Conservation (phyloP, 2,797 vertebrate genomes). For the Momotus momota region DNA sequence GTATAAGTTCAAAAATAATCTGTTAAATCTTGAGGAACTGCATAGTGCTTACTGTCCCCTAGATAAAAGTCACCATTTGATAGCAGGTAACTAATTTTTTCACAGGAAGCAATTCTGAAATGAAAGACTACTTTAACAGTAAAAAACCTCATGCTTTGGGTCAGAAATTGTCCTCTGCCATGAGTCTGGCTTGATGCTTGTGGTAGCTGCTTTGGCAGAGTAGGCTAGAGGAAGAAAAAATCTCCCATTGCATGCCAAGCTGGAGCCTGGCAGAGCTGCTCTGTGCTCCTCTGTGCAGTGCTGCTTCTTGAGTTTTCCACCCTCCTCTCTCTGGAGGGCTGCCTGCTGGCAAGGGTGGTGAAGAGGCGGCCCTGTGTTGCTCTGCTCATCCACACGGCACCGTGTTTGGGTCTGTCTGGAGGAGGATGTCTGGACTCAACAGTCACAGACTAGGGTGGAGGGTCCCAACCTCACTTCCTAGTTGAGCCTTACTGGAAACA, state of each 20-base stretch:
- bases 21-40: neutral
- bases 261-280: neutral
- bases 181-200: neutral
- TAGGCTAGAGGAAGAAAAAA: neutral
- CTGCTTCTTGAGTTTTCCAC: neutral
- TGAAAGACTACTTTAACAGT: neutral
- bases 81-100: neutral
- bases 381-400: neutral
- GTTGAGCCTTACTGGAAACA: neutral
- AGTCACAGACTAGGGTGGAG: accelerated
- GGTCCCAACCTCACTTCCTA: neutral
- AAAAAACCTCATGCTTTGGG: accelerated
- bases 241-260: neutral
- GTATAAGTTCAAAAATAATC: neutral
- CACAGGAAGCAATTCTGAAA: neutral
- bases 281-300: neutral
- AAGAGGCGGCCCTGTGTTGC: neutral
- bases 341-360: accelerated
- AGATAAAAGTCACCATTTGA: neutral
- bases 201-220: neutral
- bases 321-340: neutral
- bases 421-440: neutral
- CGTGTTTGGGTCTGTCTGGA: accelerated
- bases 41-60: neutral
- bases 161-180: neutral